Evolutionary conservation across 1,140 invertebrate species (phyloP), one percentile per base, ranked within the genome.

Genomic region (Ceratitis capitata): DNA sequence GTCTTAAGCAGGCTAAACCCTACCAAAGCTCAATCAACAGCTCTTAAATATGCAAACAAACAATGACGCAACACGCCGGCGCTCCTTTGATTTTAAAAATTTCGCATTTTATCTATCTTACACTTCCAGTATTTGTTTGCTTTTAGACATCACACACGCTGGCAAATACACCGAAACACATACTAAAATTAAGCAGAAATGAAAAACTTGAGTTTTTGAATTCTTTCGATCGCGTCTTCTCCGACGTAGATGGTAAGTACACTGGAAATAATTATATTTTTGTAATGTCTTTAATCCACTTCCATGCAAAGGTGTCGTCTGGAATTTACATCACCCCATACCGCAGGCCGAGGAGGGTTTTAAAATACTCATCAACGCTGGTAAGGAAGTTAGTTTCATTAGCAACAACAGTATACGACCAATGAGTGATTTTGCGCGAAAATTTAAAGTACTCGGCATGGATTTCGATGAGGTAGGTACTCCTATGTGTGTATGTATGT

Each of bases 341-440:
- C 91, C 92, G 4, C 93, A 93, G 1, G 92, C 93, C 1, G 88
- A 92, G 0, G 92, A 94, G 4, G 93, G 93, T 32, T 91, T 95
- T 58, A 88, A 89, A 16, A 90, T 92, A 35, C 92, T 96, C 47
- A 90, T 93, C 85, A 87, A 92, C 6, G 88, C 94, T 69, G 95
- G 95, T 1, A 97, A 97, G 89, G 93, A 93, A 74, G 90, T 96
- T 0, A 93, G 95, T 84, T 95, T 95, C 86, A 93, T 97, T 0
- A 95, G 96, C 2, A 97, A 97, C 88, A 97, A 97, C 89, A 94
- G 92, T 85, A 88, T 93, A 1, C 85, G 92, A 35, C 89, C 86
- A 0, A 51, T 89, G 82, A 88, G 93, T 2, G 86, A 90, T 9
- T 93, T 93, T 83, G 87, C 89, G 82, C 85, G 86, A 0, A 87